Conservation (phyloP, 1,140 invertebrate genomes). For the Calliphora vicina region DNA sequence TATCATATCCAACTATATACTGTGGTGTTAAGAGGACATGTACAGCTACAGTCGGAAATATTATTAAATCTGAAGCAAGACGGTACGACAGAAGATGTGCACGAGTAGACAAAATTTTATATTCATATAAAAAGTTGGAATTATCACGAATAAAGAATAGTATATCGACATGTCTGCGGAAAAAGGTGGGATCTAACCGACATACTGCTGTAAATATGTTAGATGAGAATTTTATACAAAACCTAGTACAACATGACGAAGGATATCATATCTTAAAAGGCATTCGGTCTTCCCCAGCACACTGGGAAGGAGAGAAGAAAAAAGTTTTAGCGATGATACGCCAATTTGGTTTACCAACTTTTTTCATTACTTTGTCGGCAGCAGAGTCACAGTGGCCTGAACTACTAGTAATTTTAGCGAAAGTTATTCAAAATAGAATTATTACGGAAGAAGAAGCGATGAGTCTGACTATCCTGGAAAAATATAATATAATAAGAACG, state of each 20-base stretch:
- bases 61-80: too few relatives aligned
- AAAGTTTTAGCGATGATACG: constrained; percentile 46
- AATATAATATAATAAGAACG: not conserved
- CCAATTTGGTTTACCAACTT: constrained; percentile 46
- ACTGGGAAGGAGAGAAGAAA: constrained; percentile 46
- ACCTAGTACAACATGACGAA: not conserved
- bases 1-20: too few relatives aligned
- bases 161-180: not conserved
- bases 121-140: not conserved
- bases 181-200: not conserved
- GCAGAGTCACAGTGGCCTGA: constrained; percentile 48
- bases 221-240: not conserved
- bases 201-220: not conserved
- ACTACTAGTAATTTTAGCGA: constrained; percentile 51
- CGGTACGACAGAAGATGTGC: not conserved
- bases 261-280: not conserved
- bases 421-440: too few relatives aligned
- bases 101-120: not conserved
- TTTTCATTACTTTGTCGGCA: constrained; percentile 49
- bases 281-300: too few relatives aligned
- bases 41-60: too few relatives aligned
- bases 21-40: too few relatives aligned
- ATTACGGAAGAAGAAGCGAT: not conserved
- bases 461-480: not conserved
- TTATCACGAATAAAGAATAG: not conserved